Conservation (phyloP, 2,113 vertebrate genomes). For the Pterocles burchelli region DNA sequence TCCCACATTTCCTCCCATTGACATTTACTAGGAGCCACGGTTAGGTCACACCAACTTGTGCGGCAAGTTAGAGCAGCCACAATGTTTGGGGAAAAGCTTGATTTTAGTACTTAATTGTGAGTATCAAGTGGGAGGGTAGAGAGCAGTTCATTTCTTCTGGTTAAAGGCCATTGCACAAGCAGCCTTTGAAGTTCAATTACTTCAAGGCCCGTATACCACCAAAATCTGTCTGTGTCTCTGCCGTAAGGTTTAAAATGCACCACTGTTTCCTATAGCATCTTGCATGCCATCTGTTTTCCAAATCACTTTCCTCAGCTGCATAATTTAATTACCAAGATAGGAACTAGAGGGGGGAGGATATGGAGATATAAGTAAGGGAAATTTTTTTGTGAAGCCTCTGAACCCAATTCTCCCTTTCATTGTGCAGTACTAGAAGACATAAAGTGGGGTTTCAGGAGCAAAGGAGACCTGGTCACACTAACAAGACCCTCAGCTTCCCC, state of each 20-base stretch:
- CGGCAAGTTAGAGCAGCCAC: neutral
- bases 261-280: slow-evolving; percentile 17
- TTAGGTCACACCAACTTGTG: neutral
- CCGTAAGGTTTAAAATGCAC: neutral
- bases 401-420: neutral
- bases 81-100: neutral
- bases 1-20: fast-evolving
- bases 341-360: neutral
- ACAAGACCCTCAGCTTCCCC: neutral
- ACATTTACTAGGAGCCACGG: neutral
- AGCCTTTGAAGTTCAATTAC: slow-evolving; percentile 12
- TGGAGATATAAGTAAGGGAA: neutral
- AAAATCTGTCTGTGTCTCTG: neutral
- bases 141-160: neutral
- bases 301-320: slow-evolving; percentile 32
- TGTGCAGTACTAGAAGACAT: neutral
- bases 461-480: neutral
- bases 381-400: neutral
- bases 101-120: neutral
- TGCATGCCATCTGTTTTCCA: slow-evolving; percentile 60
- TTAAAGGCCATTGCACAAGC: neutral
- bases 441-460: neutral
- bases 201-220: neutral
- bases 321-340: slow-evolving; percentile 49
- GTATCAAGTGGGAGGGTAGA: neutral